Conservation (phyloP, 2,888 invertebrate genomes). For the Scelioninae gen. 1 region DNA sequence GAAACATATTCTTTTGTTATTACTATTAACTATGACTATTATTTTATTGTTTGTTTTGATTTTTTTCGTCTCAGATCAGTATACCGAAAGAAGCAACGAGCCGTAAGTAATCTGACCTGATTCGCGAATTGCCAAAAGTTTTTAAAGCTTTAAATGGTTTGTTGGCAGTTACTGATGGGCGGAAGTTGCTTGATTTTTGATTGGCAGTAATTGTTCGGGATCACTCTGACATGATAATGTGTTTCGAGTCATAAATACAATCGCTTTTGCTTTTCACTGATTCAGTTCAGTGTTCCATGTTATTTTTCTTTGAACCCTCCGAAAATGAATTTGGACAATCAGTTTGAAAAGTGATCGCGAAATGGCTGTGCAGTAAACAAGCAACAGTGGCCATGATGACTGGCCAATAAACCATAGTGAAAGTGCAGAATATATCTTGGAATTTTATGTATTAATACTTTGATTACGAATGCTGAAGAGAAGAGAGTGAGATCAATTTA, state of each 20-base stretch:
- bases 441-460: no score
- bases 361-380: no score
- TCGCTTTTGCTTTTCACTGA: no score
- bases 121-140: constrained; percentile 80
- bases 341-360: no score
- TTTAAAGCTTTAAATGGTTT: constrained; percentile 16
- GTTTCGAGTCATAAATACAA: background rate
- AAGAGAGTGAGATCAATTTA: no score
- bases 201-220: background rate
- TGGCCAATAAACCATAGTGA: no score
- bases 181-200: background rate
- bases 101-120: constrained; percentile 81
- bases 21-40: constrained; percentile 53
- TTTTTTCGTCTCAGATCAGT: constrained; percentile 67
- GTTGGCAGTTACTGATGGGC: constrained; percentile 6
- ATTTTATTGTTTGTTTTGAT: background rate
- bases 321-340: no score
- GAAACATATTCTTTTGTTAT: constrained; percentile 64
- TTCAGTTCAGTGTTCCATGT: no score
- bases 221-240: background rate
- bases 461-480: no score
- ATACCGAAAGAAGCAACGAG: constrained; percentile 79
- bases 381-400: no score
- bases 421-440: no score
- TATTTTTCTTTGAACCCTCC: no score